Base-by-base conservation (phyloP, 2,113 vertebrate genomes). In the Archocentrus centrarchus region DNA sequence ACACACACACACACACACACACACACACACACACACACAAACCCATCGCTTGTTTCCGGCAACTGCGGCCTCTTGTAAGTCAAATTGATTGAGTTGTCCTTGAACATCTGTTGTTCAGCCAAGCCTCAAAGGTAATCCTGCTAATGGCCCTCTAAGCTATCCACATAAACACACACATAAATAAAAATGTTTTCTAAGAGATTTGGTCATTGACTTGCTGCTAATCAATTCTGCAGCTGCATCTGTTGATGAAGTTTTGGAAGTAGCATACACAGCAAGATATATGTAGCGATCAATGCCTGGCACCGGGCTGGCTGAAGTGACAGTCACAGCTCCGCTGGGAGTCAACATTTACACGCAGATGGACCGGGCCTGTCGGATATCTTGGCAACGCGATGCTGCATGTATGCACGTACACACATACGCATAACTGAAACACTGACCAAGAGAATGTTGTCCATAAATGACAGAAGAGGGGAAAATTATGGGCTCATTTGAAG, bases 141-240 rank as follows among this genome's bases (percentile, higher is more conserved):
- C 94, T 96, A 96, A 96, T 96, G 95, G 95, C 94, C 95, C 93
- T 93, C 94, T 95, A 96, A 95, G 93, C 93, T 96, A 94, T 95
- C 92, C 94, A 94, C 95, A 95, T 95, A 96, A 94, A 94, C 94
- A 96, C 93, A 93, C 91, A 94, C 94, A 95, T 95, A 96, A 95
- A 96, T 96, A 96, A 95, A 95, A 95, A 95, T 95, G 94, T 96
- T 96, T 95, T 93, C 94, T 89, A 96, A 94, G 94, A 95, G 94
- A 96, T 95, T 93, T 91, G 90, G 91, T 95, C 93, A 94, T 94
- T 91, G 94, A 95, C 94, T 94, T 59, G 76, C 88, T 39, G 91
- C 94, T 95, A 96, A 96, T 96, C 95, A 96, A 96, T 96, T 91
- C 92, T 81, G 89, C 86, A 86, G 92, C 92, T 68, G 93, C 95